Evolutionary conservation across 2,797 vertebrate species (phyloP).

Genomic region (Nyctalus aviator): DNA sequence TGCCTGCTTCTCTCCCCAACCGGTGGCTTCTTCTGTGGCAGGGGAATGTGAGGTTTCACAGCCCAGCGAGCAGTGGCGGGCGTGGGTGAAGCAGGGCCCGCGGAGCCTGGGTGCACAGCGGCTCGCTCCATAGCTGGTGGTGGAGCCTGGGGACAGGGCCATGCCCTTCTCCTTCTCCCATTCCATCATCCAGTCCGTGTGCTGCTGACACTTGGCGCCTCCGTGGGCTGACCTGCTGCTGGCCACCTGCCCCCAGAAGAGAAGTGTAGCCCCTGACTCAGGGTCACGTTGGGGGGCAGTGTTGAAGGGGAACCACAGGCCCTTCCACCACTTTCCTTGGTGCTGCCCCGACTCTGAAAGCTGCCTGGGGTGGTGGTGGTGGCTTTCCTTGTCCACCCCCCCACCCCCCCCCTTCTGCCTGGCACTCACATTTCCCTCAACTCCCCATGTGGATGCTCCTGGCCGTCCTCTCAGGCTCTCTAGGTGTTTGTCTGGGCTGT

Average conservation of each 20-base stretch:
- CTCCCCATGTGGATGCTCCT: background rate
- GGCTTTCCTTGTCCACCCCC: background rate
- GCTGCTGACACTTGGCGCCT: background rate
- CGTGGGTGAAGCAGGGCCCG: background rate
- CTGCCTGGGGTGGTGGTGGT: background rate
- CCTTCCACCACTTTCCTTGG: background rate
- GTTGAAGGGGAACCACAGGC: background rate
- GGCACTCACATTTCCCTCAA: background rate
- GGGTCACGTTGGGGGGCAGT: background rate
- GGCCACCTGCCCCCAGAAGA: background rate
- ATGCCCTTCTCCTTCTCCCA: background rate
- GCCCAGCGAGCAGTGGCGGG: background rate
- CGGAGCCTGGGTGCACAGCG: background rate
- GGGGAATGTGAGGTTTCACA: too few relatives aligned
- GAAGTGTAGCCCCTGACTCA: background rate
- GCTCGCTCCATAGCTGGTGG: background rate
- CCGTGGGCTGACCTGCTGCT: fast-evolving
- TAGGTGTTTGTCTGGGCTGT: background rate
- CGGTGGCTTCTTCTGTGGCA: background rate
- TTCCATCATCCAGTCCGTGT: background rate
- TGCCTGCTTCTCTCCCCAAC: background rate
- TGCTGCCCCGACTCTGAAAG: background rate
- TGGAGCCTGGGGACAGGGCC: background rate
- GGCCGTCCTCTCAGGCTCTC: background rate
- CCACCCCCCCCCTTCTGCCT: background rate